These are phyloP conservation scores for Sebastes itinus DNA, from an alignment of 2,797 vertebrate species.

Conservation along the genomic window DNA sequence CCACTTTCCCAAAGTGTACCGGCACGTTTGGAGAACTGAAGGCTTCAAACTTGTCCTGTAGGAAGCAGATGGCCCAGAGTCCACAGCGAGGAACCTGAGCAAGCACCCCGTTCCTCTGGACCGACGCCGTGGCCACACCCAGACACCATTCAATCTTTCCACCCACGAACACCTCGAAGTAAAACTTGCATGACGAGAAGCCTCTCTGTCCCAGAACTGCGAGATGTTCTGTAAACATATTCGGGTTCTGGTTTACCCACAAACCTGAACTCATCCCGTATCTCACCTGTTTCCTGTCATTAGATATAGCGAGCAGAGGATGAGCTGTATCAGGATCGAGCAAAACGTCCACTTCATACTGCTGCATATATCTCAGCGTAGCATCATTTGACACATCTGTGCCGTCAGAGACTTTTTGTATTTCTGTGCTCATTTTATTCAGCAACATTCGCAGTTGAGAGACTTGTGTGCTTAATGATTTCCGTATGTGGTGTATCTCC, in stretches of 20 bases:
- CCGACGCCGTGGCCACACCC: conserved; percentile 48
- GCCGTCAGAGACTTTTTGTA: not conserved
- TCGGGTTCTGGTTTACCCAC: not conserved
- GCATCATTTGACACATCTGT: not conserved
- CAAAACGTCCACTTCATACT: conserved; percentile 19
- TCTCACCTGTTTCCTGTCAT: conserved; percentile 40
- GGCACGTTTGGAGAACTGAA: conserved; percentile 14
- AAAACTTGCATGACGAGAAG: conserved; percentile 36
- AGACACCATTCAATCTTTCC: conserved; percentile 62
- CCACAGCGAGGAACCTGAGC: not conserved
- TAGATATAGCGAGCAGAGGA: conserved; percentile 42
- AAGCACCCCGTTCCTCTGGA: not conserved
- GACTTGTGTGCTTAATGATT: not conserved
- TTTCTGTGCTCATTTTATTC: conserved; percentile 24
- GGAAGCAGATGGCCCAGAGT: conserved; percentile 63
- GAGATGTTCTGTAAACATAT: conserved; percentile 22
- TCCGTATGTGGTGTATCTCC: not conserved
- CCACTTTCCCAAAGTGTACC: conserved; percentile 28
- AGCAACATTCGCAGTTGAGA: conserved; percentile 24
- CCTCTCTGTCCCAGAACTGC: conserved; percentile 53
- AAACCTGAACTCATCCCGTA: not conserved
- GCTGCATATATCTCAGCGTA: conserved; percentile 23
- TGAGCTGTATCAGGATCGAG: conserved; percentile 56
- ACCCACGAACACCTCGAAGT: conserved; percentile 65
- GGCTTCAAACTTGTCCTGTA: conserved; percentile 45